Evolutionary conservation across 2,888 invertebrate species (phyloP), one percentile per base, ranked within the genome.

Genomic region (Heteropelma amictum): DNA sequence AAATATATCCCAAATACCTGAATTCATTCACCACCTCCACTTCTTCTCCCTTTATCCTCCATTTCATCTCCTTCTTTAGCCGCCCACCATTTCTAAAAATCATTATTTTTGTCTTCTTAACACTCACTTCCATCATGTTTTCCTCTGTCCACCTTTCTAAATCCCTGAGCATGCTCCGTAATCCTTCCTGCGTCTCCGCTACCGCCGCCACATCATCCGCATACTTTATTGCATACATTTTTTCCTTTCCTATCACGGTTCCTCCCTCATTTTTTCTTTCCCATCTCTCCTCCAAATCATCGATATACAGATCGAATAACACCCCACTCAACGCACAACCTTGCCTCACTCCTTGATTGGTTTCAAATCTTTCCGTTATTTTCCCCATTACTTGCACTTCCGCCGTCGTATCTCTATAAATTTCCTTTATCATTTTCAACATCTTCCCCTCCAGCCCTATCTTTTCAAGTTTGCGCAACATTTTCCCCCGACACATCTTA

Each of bases 251-350:
- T 1, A 63, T 63, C 14, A 63, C 63, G 1, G 63, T 49, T 23
- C 63, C 47, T 8, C 49, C 63, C 26, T 35, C 26, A 4, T 38
- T 63, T 10, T 17, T 63, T 19, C 26, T 60, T 45, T 65, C 65
- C 70, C 71, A 75, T 14, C 35, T 54, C 0, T 79, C 74, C 12
- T 72, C 72, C 8, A 80, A 26, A 23, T 77, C 78, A 26, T 74
- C 77, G 8, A 30, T 30, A 8, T 30, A 30, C 30, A 30, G 30
- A 30, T 30, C 30, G 30, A 30, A 30, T 8, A 30, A 8, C 8
- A 30, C 7, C 30, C 7, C 30, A 30, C 30, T 30, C 30, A 30
- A 30, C 30, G 30, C 30, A 30, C 30, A 30, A 6, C 30, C 30
- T 30, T 30, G 30, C 30, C 30, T 30, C 30, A 30, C 30, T 30